phyloP scores from a whole-genome alignment of 2,797 vertebrate species.

The Enteromius mattozi region DNA sequence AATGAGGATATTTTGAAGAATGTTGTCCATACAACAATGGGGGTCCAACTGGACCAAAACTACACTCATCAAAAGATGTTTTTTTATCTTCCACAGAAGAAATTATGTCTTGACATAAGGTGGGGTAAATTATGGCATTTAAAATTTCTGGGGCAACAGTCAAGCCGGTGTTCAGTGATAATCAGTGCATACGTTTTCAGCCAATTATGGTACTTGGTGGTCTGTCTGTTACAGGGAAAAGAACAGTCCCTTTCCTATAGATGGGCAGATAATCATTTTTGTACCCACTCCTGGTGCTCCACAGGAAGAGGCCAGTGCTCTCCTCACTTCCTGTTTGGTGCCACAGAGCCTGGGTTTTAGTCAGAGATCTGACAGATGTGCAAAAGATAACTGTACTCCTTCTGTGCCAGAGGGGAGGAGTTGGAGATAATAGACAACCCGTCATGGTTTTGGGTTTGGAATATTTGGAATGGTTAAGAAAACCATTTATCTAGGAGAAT shows the following conservation, averaged over 20 bases:
- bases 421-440: constrained; percentile 58
- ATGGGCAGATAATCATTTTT: constrained; percentile 41
- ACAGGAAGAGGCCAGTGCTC: constrained; percentile 73
- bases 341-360: constrained; percentile 66
- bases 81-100: neutral
- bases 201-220: constrained; percentile 5
- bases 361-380: constrained; percentile 68
- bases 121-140: neutral
- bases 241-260: constrained; percentile 7
- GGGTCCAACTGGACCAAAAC: neutral
- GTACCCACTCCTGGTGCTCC: constrained; percentile 39
- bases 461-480: constrained; percentile 59
- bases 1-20: neutral
- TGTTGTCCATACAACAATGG: neutral
- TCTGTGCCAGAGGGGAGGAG: constrained; percentile 56
- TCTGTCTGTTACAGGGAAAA: constrained; percentile 14
- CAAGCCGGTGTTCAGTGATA: neutral
- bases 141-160: neutral
- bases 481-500: constrained; percentile 57
- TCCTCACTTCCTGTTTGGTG: constrained; percentile 75
- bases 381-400: constrained; percentile 56
- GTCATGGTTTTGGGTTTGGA: constrained; percentile 60
- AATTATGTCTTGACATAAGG: neutral
- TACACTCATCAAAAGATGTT: neutral
- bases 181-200: neutral